A percentile compares a stretch with the other conserved stretches of the same genome.
These are phyloP conservation scores for Tipula unca DNA, from an alignment of 2,888 invertebrate genomes.

Conservation along the genomic window DNA sequence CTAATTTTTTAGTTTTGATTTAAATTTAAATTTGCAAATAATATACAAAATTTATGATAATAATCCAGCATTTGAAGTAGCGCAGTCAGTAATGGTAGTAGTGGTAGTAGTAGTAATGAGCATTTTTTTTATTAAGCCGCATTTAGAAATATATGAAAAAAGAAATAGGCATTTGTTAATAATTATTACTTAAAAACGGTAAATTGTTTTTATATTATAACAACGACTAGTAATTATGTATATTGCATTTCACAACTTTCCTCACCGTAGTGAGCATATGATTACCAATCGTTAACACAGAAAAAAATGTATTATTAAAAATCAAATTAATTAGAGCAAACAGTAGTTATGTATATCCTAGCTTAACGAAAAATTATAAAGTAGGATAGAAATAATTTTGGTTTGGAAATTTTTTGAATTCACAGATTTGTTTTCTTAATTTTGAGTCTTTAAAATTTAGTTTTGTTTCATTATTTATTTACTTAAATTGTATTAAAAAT, in stretches of 20 bases:
- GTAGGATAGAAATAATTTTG: not conserved
- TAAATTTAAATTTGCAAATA: not conserved
- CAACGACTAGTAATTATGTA: not conserved
- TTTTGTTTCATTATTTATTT: not conserved
- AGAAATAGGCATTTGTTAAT: not conserved
- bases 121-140: not conserved
- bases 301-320: not conserved
- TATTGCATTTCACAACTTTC: not conserved
- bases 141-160: not conserved
- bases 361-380: not conserved
- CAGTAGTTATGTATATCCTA: not conserved
- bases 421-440: not conserved
- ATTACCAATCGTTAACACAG: not conserved
- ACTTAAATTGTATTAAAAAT: not conserved
- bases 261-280: not conserved
- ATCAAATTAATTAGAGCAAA: not conserved
- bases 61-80: not conserved
- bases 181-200: not conserved
- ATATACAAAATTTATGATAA: not conserved
- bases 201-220: not conserved
- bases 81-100: not conserved
- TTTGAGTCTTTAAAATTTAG: not conserved
- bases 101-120: not conserved
- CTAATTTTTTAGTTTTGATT: conserved; percentile 42
- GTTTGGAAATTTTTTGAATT: not conserved